Base-by-base conservation (phyloP, 53 echinoderm and acorn worm genomes). In the Patiria pectinifera region DNA sequence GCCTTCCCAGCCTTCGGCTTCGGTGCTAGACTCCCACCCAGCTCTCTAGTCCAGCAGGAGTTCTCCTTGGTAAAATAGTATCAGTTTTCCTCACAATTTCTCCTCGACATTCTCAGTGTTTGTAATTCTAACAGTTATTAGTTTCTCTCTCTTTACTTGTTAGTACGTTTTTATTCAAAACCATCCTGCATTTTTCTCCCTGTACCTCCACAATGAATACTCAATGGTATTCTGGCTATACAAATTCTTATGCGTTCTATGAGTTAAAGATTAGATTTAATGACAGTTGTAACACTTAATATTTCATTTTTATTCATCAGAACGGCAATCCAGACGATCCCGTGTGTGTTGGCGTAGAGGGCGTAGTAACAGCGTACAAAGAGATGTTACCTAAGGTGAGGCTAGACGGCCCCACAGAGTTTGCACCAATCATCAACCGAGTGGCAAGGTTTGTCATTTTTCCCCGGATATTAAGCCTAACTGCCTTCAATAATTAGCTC, bases 1-100 rank as follows among this genome's bases (percentile, higher is more conserved):
- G 92, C 95, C 80, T 98, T 98, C 81, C 98, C 98, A 45, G 98
- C 96, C 16, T 78, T 98, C 7, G 98, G 98, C 6, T 98, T 98
- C 63, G 98, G 98, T 75, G 98, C 98, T 14, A 96, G 91, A 86
- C n/a, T 98, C 6, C 98, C 98, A 25, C 96, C 98, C 1, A 7
- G 10, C 3, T 86, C 85, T 44, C 22, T 49, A 44, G 93, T 95
- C 3, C 91, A 92, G 1, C 98, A 98, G 85, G 96, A 98, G 46
- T 98, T 98, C 92, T 96, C 92, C 91, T 46, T 98, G 95, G 98
- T 98, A 91, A 53, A 8, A 6, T 53, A 53, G 8, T 6, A 53
- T 6, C 6, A 53, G 6, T 53, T 53, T 53, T 53, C 53, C 8
- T 53, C 5, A 53, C 3, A 18, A 18, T 14, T 4, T 4, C 19